Conservation (phyloP, 2,797 vertebrate genomes). For the Erpetoichthys calabaricus region DNA sequence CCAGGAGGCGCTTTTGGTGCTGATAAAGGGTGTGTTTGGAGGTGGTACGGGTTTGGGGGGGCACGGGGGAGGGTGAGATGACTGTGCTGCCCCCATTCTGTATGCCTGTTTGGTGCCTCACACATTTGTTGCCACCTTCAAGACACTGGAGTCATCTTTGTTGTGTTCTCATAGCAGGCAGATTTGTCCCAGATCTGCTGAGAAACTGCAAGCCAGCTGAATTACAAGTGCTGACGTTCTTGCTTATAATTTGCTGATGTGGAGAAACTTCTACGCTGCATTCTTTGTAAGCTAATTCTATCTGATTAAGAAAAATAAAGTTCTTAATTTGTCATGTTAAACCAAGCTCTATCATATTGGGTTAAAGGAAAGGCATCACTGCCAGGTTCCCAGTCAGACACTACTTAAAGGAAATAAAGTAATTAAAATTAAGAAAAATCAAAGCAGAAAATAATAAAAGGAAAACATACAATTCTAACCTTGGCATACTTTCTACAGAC, state of each 20-base stretch:
- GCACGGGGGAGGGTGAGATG: constrained; percentile 1
- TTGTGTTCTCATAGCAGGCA: constrained; percentile 9
- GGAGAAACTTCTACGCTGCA: background rate
- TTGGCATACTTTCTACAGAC: too few relatives aligned
- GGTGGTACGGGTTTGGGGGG: background rate
- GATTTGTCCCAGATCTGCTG: constrained; percentile 17
- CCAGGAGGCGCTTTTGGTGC: constrained; percentile 18
- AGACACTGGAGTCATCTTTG: constrained; percentile 1
- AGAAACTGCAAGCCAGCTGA: constrained; percentile 2
- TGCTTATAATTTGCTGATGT: background rate
- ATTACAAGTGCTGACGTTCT: constrained; percentile 14
- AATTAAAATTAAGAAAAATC: too few relatives aligned
- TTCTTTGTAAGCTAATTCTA: too few relatives aligned
- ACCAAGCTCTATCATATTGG: too few relatives aligned
- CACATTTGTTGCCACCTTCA: constrained; percentile 24
- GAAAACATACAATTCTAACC: too few relatives aligned
- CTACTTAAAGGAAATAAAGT: too few relatives aligned
- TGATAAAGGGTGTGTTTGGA: background rate
- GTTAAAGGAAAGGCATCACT: too few relatives aligned
- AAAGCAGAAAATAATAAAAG: too few relatives aligned
- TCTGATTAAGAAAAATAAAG: too few relatives aligned
- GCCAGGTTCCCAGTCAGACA: too few relatives aligned
- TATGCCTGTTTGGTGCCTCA: constrained; percentile 26
- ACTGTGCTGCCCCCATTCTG: constrained; percentile 12
- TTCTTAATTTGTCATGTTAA: too few relatives aligned